A percentile compares a stretch with the other conserved stretches of the same genome.
Evolutionary conservation across 2,113 vertebrate species (phyloP).

Genomic region (Hydropotes inermis): DNA sequence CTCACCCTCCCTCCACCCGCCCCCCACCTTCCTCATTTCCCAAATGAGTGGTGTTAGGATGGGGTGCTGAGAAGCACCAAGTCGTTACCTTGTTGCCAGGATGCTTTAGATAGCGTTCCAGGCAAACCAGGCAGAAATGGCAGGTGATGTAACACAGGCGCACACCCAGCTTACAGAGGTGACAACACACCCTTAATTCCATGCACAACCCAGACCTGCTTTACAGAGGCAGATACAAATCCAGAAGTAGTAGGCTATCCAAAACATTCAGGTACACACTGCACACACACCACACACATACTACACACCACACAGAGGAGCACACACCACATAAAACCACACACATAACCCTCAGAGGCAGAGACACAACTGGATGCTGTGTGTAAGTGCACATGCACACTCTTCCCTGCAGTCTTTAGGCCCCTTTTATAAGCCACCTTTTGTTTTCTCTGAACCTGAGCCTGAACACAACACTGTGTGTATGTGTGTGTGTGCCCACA

Average conservation of each 20-base stretch:
- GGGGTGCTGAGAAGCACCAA: neutral
- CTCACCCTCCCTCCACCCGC: neutral
- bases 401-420: neutral
- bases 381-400: neutral
- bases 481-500: neutral
- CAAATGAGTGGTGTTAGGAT: slow-evolving; percentile 49
- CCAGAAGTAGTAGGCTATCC: neutral
- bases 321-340: neutral
- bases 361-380: neutral
- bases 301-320: neutral
- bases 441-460: neutral
- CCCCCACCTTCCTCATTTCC: slow-evolving; percentile 60
- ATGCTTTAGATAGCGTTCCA: neutral
- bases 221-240: neutral
- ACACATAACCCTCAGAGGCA: neutral
- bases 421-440: neutral
- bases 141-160: neutral
- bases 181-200: neutral
- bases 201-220: neutral
- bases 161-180: neutral
- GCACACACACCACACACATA: neutral
- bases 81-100: neutral
- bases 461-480: neutral
- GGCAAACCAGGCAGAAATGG: neutral
- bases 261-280: neutral